Conservation (phyloP, 1,140 invertebrate genomes). For the Limonius californicus region DNA sequence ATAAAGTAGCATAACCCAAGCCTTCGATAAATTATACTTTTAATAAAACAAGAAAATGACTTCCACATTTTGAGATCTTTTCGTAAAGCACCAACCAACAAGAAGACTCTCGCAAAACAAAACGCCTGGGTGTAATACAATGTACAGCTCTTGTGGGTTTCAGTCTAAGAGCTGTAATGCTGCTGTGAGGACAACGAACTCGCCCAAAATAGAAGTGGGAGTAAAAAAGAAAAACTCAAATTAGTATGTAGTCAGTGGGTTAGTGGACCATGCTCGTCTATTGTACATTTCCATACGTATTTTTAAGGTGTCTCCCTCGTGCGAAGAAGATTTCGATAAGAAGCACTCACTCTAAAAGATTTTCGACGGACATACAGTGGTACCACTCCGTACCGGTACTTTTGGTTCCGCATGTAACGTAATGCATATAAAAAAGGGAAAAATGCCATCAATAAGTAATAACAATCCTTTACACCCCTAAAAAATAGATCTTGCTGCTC, state of each 20-base stretch:
- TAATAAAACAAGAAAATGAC: no score
- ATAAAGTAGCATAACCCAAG: no score
- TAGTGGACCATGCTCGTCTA: conserved; percentile 37
- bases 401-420: not conserved
- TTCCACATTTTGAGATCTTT: no score
- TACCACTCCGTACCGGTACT: conserved; percentile 15
- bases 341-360: conserved; percentile 2
- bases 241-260: conserved; percentile 39
- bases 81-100: no score
- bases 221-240: conserved; percentile 31
- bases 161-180: conserved; percentile 19
- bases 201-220: conserved; percentile 35
- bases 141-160: not conserved
- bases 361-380: not conserved
- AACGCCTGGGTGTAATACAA: no score
- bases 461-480: no score
- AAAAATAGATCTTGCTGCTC: no score
- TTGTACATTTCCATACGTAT: conserved; percentile 28
- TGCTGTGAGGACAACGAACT: conserved; percentile 22
- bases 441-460: no score
- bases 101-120: no score
- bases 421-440: no score
- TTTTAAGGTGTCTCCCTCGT: conserved; percentile 16
- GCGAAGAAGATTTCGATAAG: not conserved
- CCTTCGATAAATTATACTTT: no score